Conservation (phyloP, 2,113 vertebrate genomes). For the Mionectes macconnelli region DNA sequence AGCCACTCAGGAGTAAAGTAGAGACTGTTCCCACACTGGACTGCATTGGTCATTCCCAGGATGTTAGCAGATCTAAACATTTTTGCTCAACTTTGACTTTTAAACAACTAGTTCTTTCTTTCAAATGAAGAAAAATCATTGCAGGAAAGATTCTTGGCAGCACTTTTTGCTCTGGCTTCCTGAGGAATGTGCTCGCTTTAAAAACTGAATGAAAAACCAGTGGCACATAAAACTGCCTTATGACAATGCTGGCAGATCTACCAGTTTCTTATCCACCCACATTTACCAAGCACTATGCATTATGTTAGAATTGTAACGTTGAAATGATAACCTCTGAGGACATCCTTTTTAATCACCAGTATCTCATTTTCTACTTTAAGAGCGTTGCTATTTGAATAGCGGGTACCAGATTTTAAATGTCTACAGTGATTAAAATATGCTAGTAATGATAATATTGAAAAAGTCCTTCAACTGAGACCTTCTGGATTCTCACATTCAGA, state of each 20-base stretch:
- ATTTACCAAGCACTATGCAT: slow-evolving; percentile 7
- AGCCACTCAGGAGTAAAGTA: background rate
- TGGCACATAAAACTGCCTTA: slow-evolving; percentile 33
- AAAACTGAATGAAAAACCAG: slow-evolving; percentile 56
- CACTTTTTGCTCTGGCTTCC: slow-evolving; percentile 23
- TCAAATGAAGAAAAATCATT: slow-evolving; percentile 20
- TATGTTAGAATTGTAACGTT: slow-evolving; percentile 33
- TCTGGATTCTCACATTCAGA: background rate
- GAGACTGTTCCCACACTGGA: background rate
- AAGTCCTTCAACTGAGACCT: background rate
- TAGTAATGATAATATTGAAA: background rate
- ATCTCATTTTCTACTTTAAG: slow-evolving; percentile 7
- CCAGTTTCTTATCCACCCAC: slow-evolving; percentile 40
- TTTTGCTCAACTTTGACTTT: slow-evolving; percentile 61
- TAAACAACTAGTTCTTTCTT: slow-evolving; percentile 55
- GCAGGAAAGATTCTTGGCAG: slow-evolving; percentile 58
- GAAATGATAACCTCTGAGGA: slow-evolving; percentile 38
- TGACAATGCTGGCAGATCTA: slow-evolving; percentile 48
- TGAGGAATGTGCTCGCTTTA: slow-evolving; percentile 33
- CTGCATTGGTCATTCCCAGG: slow-evolving; percentile 20
- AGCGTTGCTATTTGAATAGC: background rate
- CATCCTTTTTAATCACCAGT: slow-evolving; percentile 2
- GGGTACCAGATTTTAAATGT: background rate
- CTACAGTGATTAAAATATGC: background rate
- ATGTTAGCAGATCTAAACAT: background rate